phyloP scores from a whole-genome alignment of 2,888 invertebrate species.

The Melieria crassipennis region DNA sequence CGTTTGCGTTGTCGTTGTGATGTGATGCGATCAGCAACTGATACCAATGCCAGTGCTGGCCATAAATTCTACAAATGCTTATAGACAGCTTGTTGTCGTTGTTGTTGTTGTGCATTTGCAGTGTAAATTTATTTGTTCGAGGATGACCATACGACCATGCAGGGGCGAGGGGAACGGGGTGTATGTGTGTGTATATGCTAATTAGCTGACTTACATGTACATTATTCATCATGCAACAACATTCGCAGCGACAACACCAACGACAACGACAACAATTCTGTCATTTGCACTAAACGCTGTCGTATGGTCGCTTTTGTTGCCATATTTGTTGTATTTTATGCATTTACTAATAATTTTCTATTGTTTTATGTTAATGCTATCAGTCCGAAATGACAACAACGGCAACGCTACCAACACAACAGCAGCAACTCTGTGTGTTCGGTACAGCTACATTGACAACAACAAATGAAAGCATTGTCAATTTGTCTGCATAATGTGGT shows the following conservation, averaged over 20 bases:
- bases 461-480: conserved; percentile 19
- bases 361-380: conserved; percentile 47
- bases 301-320: conserved; percentile 8
- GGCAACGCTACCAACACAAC: conserved; percentile 13
- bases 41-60: background rate
- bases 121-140: background rate
- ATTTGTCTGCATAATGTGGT: conserved; percentile 28
- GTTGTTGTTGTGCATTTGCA: conserved; percentile 1
- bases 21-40: background rate
- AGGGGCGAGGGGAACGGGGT: too few species aligned
- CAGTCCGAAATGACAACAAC: conserved; percentile 13
- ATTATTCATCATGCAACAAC: conserved; percentile 13
- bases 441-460: conserved; percentile 27
- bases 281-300: conserved; percentile 9
- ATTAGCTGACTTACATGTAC: conserved; percentile 29
- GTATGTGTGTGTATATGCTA: conserved; percentile 9
- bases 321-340: conserved; percentile 19
- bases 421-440: conserved; percentile 28
- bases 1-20: background rate
- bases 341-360: conserved; percentile 42
- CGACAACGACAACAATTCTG: conserved; percentile 14
- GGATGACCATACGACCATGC: too few species aligned
- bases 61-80: conserved; percentile 3
- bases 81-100: background rate
- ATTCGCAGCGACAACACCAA: conserved; percentile 10